Evolutionary conservation across 2,888 invertebrate species (phyloP).

Genomic region (Idaea aversata): DNA sequence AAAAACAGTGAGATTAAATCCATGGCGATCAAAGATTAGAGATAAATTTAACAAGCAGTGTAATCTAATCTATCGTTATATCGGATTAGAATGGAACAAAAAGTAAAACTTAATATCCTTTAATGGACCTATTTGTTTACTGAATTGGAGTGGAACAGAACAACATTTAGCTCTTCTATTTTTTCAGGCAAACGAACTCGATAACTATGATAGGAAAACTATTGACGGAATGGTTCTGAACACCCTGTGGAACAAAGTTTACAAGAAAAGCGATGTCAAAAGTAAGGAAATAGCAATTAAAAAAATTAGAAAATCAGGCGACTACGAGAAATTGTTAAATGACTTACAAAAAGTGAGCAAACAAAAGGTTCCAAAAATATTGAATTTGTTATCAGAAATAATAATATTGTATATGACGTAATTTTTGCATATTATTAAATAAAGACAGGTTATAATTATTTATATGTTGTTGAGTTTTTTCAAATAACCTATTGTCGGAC

Average conservation of each 20-base stretch:
- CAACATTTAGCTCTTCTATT: slow-evolving; percentile 1
- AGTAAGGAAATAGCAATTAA: slow-evolving; percentile 57
- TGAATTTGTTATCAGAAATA: slow-evolving; percentile 55
- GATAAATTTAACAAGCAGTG: too few species aligned
- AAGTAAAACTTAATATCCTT: too few species aligned
- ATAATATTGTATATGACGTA: slow-evolving; percentile 49
- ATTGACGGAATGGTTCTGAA: slow-evolving; percentile 65
- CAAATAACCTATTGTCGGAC: neutral
- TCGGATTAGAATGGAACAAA: too few species aligned
- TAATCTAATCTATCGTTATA: too few species aligned
- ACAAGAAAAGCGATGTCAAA: slow-evolving; percentile 46
- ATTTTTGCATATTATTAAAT: neutral
- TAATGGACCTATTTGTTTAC: neutral
- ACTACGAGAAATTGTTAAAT: slow-evolving; percentile 54
- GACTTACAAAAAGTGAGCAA: slow-evolving; percentile 54
- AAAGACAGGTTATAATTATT: neutral
- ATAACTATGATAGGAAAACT: slow-evolving; percentile 48
- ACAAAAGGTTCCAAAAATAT: slow-evolving; percentile 50
- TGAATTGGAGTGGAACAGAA: neutral
- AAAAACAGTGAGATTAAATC: too few species aligned
- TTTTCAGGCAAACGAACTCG: slow-evolving; percentile 43
- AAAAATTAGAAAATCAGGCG: slow-evolving; percentile 45
- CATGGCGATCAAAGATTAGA: too few species aligned
- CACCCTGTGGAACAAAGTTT: slow-evolving; percentile 66
- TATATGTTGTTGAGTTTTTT: slow-evolving; percentile 4